phyloP scores from a whole-genome alignment of 2,113 vertebrate species.

The Euleptes europaea region DNA sequence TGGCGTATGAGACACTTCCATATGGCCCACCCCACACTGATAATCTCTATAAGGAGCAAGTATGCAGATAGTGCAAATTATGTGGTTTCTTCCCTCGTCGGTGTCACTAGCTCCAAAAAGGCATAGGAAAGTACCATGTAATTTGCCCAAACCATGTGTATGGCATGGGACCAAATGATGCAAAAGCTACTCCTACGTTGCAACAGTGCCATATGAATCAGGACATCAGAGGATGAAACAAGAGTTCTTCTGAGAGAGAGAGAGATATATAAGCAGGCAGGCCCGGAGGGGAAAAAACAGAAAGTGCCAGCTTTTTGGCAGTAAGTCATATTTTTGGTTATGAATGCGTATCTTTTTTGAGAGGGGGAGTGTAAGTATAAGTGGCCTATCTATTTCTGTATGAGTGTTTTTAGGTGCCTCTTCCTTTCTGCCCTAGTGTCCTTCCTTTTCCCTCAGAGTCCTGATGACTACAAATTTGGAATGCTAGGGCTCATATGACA shows the following conservation, averaged over 20 bases:
- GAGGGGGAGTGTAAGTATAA: no score
- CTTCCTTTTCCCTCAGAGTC: neutral
- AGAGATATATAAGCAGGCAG: neutral
- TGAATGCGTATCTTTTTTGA: no score
- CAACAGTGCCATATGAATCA: neutral
- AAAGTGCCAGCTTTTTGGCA: neutral
- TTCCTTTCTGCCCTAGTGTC: neutral
- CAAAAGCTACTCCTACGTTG: neutral
- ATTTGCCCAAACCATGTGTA: neutral
- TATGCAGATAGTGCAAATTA: slow-evolving; percentile 2
- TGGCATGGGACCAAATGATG: neutral
- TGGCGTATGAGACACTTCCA: neutral
- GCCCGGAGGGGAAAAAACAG: no score
- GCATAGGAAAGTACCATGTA: neutral
- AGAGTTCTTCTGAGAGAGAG: neutral
- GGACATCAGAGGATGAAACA: neutral
- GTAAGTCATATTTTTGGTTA: neutral
- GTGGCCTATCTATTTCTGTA: neutral
- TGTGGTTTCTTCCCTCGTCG: neutral
- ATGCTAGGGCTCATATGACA: neutral
- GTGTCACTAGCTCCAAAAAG: neutral
- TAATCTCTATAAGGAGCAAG: neutral
- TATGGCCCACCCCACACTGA: neutral
- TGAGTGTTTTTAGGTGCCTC: neutral
- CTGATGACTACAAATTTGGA: neutral